Conservation (phyloP, 2,113 vertebrate species). For the Callospermophilus lateralis region DNA sequence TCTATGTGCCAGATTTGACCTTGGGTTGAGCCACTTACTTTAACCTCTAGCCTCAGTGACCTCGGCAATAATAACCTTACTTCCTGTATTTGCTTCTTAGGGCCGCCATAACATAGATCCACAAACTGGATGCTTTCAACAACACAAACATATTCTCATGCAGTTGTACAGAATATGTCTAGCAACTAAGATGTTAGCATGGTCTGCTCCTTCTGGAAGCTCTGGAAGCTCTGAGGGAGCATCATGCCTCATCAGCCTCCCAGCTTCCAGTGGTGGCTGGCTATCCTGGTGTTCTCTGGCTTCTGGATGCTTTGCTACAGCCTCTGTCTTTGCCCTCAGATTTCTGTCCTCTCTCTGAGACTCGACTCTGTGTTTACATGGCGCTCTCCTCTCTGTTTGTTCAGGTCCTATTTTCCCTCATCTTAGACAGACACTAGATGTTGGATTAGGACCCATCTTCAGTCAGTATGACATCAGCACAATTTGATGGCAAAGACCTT, state of each 20-base stretch:
- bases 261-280: background rate
- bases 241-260: background rate
- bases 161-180: background rate
- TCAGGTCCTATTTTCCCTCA: background rate
- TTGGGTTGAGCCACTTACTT: background rate
- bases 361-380: background rate
- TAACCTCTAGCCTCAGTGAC: background rate
- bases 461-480: background rate
- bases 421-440: background rate
- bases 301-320: accelerated
- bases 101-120: background rate
- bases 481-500: background rate
- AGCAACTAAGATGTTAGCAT: background rate
- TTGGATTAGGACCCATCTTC: background rate
- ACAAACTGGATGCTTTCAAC: background rate
- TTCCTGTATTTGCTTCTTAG: background rate
- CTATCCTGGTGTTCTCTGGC: accelerated
- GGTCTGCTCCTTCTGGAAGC: background rate
- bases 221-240: background rate
- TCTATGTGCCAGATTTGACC: background rate
- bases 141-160: background rate
- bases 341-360: background rate
- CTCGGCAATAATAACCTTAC: background rate
- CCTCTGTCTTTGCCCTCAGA: background rate
- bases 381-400: background rate